Base-by-base conservation (phyloP, 2,113 vertebrate species). In the Gavialis gangeticus region DNA sequence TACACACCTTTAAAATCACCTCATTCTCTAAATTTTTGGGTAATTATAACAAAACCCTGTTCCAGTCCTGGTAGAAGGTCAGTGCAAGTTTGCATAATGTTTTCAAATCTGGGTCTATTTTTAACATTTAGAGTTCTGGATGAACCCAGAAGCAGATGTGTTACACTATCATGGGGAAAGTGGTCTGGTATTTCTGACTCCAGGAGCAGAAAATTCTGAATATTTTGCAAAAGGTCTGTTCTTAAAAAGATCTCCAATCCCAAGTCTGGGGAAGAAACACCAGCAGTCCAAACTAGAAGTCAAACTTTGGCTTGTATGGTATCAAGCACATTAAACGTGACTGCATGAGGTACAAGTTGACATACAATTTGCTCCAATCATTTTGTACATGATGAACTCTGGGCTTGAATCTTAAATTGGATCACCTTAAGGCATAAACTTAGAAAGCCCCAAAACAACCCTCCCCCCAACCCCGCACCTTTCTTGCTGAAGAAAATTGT, bases 361-460 rank as follows among this genome's bases (percentile, higher is more conserved):
- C 63, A 37, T 57, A 58, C 82, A 90, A 77, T 90, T 94, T 91
- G 79, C 46, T 75, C 63, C 28, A 59, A 87, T 60, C 37, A 91
- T 34, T 87, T 95, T 77, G 67, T 79, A 85, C 27, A 57, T 3
- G 4, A 46, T 89, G 60, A n/a, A 28, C 5, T 94, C 22, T 76
- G 17, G 9, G 84, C 73, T 85, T 1, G 54, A 59, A 57, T 28
- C 25, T 88, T 87, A 64, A 79, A 37, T 25, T 25, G 64, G 60
- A 84, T 34, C 21, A 64, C 73, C 58, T 57, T 91, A 93, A 95
- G 93, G 87, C 87, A 81, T 16, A 28, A 75, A 92, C 30, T 69
- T 30, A 21, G 19, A n/a, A 34, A 11, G 34, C 30, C 19, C 19
- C 30, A 37, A 69, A 69, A 19, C 67, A 69, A 69, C 30, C 10